These are phyloP conservation scores for Pteropus alecto DNA, from an alignment of 2,113 vertebrate species.

Conservation along the genomic window DNA sequence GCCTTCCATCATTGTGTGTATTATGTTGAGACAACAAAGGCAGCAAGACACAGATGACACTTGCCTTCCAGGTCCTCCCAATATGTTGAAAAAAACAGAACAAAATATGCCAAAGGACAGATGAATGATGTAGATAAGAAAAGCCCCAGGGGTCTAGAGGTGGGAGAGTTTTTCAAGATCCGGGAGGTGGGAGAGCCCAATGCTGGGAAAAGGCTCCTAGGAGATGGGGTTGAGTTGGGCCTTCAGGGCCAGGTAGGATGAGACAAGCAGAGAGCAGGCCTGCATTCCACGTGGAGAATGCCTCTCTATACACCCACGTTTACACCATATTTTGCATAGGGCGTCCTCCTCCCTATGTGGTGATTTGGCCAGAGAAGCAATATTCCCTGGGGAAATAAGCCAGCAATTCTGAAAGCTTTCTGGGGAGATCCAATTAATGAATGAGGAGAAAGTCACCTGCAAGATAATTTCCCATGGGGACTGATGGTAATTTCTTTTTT, in stretches of 20 bases:
- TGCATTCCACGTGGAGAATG: neutral
- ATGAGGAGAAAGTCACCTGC: neutral
- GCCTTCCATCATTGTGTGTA: fast-evolving
- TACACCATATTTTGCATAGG: neutral
- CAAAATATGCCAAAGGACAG: neutral
- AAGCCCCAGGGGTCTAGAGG: neutral
- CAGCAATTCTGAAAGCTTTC: neutral
- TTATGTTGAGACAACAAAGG: neutral
- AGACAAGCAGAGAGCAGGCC: neutral
- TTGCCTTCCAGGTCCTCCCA: neutral
- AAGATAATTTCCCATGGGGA: neutral
- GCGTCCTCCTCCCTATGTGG: neutral
- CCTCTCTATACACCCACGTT: neutral
- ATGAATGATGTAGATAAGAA: neutral
- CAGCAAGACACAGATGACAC: neutral
- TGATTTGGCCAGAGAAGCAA: neutral
- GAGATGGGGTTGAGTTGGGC: neutral
- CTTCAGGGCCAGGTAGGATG: neutral
- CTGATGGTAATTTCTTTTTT: neutral
- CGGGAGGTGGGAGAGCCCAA: fast-evolving
- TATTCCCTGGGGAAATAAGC: neutral
- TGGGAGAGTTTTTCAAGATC: neutral
- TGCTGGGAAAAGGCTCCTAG: neutral
- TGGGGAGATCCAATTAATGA: neutral
- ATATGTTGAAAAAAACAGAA: neutral